Evolutionary conservation across 2,113 vertebrate genomes (phyloP), one percentile per base, ranked within the genome.

Genomic region (Pterocles orientalis): DNA sequence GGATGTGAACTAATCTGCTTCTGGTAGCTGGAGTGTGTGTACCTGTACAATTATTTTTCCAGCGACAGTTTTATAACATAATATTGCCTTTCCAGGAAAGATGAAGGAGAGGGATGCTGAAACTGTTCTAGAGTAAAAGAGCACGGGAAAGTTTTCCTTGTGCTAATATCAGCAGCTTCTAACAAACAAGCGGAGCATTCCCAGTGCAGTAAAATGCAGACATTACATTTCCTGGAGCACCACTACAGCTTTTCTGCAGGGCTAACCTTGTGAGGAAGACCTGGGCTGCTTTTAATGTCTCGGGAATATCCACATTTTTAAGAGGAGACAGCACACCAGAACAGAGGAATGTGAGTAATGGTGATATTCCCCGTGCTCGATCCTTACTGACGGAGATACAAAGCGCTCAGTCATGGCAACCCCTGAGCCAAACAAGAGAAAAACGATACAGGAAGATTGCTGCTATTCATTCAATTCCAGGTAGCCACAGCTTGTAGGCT

Each of bases 361-460:
- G 31, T 5, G 23, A 47, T 17, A 50, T 19, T 50, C 53, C 58
- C 45, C 43, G 31, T 10, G 50, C 36, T 2, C 2, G 0, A 36
- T 54, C 51, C 9, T 47, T 57, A 54, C 65, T 24, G 51, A 90
- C 56, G 66, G 45, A 62, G 39, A 62, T 1, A 17, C 0, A 1
- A 43, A 87, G 61, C 41, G 79, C 78, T 75, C 17, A 15, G 29
- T 43, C 65, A 68, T 0, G 0, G 78, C 69, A 87, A 18, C 6
- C 36, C 51, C 41, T 1, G 25, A 94, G 50, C 26, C 76, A 91
- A 88, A 62, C 1, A 1, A 36, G 48, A 66, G 9, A 9, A 25
- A n/a, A 23, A 11, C 5, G 12, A 39, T 3, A 7, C 28, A 47
- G 56, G 72, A 45, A 69, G 21, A 72, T 80, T 17, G 39, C 47